Conservation (phyloP, 2,888 invertebrate species). For the Lamellibrachia satsuma region DNA sequence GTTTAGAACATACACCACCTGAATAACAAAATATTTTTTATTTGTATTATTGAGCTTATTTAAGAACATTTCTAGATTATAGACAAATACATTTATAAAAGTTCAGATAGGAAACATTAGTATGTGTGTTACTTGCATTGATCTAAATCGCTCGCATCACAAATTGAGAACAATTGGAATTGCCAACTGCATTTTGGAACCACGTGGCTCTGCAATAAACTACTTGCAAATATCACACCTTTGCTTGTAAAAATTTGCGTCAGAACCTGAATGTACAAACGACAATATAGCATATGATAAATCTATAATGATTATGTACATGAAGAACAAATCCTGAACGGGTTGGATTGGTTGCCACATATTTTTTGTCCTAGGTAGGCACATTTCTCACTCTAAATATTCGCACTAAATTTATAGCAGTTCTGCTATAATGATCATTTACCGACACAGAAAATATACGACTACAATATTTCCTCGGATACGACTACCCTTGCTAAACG, state of each 20-base stretch:
- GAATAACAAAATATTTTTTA: neutral
- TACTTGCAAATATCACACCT: slow-evolving; percentile 13
- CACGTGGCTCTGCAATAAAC: neutral
- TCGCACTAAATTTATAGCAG: neutral
- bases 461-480: neutral
- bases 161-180: neutral
- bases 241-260: neutral
- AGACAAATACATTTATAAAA: neutral
- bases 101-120: neutral
- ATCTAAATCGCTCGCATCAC: neutral
- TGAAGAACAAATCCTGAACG: neutral
- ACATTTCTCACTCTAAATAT: neutral
- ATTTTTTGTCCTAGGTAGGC: neutral
- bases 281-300: neutral
- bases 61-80: neutral
- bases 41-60: neutral
- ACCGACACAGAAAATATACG: neutral
- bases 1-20: neutral
- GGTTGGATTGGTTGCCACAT: neutral
- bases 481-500: neutral
- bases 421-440: neutral
- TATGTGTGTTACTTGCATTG: neutral
- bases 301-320: neutral
- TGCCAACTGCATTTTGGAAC: neutral
- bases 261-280: slow-evolving; percentile 5